A percentile compares a stretch with the other conserved stretches of the same genome.
Evolutionary conservation across 1,140 invertebrate genomes (phyloP).

Genomic region (Nomia melanderi): DNA sequence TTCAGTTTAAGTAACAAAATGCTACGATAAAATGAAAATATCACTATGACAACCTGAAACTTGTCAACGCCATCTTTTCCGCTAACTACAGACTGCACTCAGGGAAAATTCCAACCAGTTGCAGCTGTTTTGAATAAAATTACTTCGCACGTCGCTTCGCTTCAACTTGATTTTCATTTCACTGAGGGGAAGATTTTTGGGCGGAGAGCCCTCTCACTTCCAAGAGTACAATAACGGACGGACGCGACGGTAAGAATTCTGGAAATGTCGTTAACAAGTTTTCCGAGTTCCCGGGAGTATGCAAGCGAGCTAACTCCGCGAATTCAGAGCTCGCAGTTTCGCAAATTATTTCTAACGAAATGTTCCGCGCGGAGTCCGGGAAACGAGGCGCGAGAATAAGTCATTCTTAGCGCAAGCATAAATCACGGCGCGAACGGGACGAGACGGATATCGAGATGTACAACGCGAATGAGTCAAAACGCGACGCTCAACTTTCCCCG

Average conservation of each 20-base stretch:
- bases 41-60: no score
- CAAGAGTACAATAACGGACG: no score
- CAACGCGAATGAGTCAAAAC: background rate
- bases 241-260: background rate
- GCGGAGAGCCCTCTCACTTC: background rate
- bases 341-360: conserved; percentile 2
- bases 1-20: no score
- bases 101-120: no score
- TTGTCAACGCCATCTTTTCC: no score
- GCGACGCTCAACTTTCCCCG: conserved; percentile 1
- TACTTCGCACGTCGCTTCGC: no score
- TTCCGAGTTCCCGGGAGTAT: background rate
- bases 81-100: no score
- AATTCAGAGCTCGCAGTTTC: background rate
- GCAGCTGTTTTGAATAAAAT: no score
- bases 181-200: background rate
- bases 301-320: background rate
- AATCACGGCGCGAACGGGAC: background rate
- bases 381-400: background rate
- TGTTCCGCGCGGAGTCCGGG: background rate
- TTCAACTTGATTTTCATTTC: background rate
- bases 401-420: background rate
- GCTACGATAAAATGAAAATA: no score
- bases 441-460: background rate
- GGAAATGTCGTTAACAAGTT: background rate